Percentiles rank a stretch among this genome's conserved stretches.
phyloP scores from a whole-genome alignment of 2,888 invertebrate species.

The Cheilosia vulpina region DNA sequence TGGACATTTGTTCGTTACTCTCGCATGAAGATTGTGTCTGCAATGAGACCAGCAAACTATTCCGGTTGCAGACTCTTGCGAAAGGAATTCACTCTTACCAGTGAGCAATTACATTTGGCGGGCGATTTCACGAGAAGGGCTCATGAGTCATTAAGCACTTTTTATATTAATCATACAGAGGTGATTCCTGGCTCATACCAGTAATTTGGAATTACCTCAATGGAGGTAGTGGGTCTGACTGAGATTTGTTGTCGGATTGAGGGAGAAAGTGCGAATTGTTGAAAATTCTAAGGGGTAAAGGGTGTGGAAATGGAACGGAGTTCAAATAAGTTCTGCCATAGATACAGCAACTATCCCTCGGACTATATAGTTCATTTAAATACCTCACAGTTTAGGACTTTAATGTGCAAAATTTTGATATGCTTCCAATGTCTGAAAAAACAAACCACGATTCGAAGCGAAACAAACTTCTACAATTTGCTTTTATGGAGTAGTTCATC shows the following conservation, averaged over 20 bases:
- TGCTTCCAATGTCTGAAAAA: no score
- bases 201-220: neutral
- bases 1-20: constrained; percentile 3
- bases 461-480: no score
- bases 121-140: constrained; percentile 23
- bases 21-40: constrained; percentile 17
- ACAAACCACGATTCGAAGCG: no score
- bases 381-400: no score
- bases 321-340: no score
- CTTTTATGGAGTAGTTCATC: no score
- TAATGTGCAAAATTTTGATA: no score
- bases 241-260: neutral
- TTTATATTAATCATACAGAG: neutral
- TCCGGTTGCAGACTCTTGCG: constrained; percentile 34
- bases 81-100: constrained; percentile 51
- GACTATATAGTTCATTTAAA: no score
- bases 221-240: neutral
- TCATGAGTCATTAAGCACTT: constrained; percentile 32
- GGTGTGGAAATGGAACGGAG: no score
- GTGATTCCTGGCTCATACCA: neutral
- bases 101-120: constrained; percentile 45
- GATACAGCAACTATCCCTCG: no score
- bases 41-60: constrained; percentile 11
- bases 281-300: no score
- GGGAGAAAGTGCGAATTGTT: no score